phyloP scores from a whole-genome alignment of 2,797 vertebrate species.

The Coendou prehensilis region DNA sequence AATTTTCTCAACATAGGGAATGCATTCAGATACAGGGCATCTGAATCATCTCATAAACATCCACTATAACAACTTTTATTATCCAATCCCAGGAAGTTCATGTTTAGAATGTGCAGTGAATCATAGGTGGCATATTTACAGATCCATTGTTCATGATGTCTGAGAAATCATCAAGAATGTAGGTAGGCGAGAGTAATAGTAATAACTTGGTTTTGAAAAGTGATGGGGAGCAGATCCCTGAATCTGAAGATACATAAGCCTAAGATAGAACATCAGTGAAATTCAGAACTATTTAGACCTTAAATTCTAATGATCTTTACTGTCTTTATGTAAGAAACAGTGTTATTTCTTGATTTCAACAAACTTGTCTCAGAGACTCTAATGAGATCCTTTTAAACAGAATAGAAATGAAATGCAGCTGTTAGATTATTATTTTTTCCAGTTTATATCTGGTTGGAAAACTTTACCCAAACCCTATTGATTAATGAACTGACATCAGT shows the following conservation, averaged over 20 bases:
- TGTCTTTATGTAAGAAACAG: not conserved
- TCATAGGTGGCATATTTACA: not conserved
- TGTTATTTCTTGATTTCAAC: slow-evolving; percentile 19
- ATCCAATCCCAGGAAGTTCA: not conserved
- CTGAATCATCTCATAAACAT: not conserved
- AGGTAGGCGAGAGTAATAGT: not conserved
- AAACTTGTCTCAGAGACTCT: not conserved
- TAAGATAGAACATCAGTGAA: not conserved
- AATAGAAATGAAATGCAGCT: not conserved
- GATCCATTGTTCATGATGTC: not conserved
- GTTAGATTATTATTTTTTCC: not conserved
- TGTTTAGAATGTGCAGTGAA: slow-evolving; percentile 51
- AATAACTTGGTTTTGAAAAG: slow-evolving; percentile 45
- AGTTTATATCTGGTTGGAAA: slow-evolving; percentile 36
- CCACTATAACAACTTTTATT: not conserved
- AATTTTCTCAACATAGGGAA: not conserved
- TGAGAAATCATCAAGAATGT: slow-evolving; percentile 20
- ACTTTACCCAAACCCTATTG: slow-evolving; percentile 51
- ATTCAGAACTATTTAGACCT: slow-evolving; percentile 34
- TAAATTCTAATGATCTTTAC: not conserved
- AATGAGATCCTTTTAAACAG: slow-evolving; percentile 16
- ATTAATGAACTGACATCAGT: slow-evolving; percentile 49
- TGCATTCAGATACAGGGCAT: not conserved
- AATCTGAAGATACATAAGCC: not conserved
- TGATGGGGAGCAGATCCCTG: not conserved